Evolutionary conservation across 2,888 invertebrate genomes (phyloP).

Genomic region (Drosophila birchii): DNA sequence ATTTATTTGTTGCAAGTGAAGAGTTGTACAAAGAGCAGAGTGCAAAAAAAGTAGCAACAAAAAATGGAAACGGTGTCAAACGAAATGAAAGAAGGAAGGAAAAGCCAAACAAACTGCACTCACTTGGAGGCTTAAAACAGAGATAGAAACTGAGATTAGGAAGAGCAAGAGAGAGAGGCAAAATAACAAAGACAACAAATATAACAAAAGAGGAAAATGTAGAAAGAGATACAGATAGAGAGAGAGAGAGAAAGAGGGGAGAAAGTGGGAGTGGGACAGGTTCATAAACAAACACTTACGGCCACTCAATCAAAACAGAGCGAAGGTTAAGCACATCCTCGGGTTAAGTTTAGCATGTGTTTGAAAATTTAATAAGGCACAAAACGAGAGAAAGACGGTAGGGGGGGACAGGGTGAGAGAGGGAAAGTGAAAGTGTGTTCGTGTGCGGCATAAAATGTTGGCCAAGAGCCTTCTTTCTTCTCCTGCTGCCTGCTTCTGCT

Average conservation of each 20-base stretch:
- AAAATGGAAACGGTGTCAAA: conserved; percentile 59
- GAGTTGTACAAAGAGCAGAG: conserved; percentile 38
- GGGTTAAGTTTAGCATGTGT: conserved; percentile 79
- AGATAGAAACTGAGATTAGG: conserved; percentile 12
- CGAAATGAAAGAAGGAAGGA: conserved; percentile 32
- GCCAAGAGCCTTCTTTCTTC: conserved; percentile 32
- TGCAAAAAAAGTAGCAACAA: conserved; percentile 51
- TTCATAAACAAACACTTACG: conserved; percentile 71
- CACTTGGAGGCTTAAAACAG: conserved; percentile 24
- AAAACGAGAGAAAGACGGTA: conserved; percentile 16
- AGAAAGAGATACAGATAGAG: conserved; percentile 1
- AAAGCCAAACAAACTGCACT: conserved; percentile 46
- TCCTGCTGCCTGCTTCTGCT: neutral
- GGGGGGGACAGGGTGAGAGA: conserved; percentile 5
- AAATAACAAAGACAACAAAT: conserved; percentile 9
- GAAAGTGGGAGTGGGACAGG: conserved; percentile 22
- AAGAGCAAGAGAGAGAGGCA: conserved; percentile 1
- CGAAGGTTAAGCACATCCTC: conserved; percentile 77
- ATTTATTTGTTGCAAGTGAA: conserved; percentile 42
- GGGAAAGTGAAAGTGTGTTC: conserved; percentile 32
- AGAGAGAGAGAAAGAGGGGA: conserved; percentile 26
- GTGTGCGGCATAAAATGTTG: conserved; percentile 49
- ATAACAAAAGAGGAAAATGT: conserved; percentile 35
- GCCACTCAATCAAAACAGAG: conserved; percentile 78
- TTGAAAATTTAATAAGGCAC: conserved; percentile 76